These are phyloP conservation scores for Pseudomyrmex dendroicus DNA, from an alignment of 1,140 invertebrate genomes.

Conservation along the genomic window DNA sequence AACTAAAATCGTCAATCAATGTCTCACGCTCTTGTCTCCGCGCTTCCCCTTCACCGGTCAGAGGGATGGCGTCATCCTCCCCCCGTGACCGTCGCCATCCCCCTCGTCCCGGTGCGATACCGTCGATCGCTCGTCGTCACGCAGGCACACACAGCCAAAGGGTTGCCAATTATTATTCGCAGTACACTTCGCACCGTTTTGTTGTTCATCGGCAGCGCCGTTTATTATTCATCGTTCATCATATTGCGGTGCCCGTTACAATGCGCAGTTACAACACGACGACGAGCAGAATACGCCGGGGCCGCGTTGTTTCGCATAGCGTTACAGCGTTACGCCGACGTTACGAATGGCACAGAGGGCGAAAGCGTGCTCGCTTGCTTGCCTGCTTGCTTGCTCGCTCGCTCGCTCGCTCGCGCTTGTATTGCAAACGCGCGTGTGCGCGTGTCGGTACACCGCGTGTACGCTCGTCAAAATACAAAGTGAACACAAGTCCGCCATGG, in stretches of 20 bases:
- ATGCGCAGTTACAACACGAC: slow-evolving; percentile 70
- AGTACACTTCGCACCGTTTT: slow-evolving; percentile 76
- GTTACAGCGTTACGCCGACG: slow-evolving; percentile 69
- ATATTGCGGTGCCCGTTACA: slow-evolving; percentile 73
- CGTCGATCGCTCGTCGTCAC: slow-evolving; percentile 61
- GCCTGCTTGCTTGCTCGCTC: not conserved
- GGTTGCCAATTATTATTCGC: slow-evolving; percentile 78
- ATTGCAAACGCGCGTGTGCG: slow-evolving; percentile 32
- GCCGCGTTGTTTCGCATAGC: slow-evolving; percentile 64
- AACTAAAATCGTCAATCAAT: slow-evolving; percentile 55
- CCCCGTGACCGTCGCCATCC: not conserved
- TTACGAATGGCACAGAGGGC: slow-evolving; percentile 56
- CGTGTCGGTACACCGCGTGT: slow-evolving; percentile 64
- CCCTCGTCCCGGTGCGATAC: not conserved
- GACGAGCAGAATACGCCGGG: slow-evolving; percentile 54
- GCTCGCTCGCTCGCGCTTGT: not conserved
- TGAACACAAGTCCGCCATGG: slow-evolving; percentile 69
- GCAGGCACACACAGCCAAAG: slow-evolving; percentile 56
- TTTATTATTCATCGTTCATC: slow-evolving; percentile 82
- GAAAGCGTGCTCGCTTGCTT: slow-evolving; percentile 27
- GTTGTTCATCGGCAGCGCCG: slow-evolving; percentile 78
- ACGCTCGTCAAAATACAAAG: slow-evolving; percentile 71
- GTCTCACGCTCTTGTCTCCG: slow-evolving; percentile 9
- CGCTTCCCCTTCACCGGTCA: not conserved
- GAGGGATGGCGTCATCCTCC: not conserved